phyloP scores from a whole-genome alignment of 1,140 invertebrate genomes.

The Riptortus pedestris region DNA sequence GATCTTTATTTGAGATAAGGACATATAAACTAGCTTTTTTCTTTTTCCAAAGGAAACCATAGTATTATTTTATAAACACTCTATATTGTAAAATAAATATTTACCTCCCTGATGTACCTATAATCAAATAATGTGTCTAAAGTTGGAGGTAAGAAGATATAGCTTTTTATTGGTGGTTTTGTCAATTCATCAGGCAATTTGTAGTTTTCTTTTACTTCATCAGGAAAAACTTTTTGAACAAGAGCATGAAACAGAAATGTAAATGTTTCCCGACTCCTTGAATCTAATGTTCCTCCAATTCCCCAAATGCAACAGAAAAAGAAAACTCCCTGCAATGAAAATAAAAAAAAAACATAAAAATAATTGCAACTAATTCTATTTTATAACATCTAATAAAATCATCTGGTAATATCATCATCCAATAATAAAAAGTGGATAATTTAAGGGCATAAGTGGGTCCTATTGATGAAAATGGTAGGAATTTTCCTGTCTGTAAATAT shows the following conservation, averaged over 20 bases:
- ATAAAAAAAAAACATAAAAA: constrained; percentile 28
- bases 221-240: constrained; percentile 63
- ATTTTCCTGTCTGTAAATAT: too few species aligned
- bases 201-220: constrained; percentile 42
- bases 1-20: too few species aligned
- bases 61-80: too few species aligned
- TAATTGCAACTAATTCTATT: too few species aligned
- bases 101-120: constrained; percentile 78
- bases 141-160: constrained; percentile 67
- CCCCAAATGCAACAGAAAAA: constrained; percentile 89
- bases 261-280: constrained; percentile 63
- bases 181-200: constrained; percentile 37
- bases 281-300: constrained; percentile 69
- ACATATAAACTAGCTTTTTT: too few species aligned
- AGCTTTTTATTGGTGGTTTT: constrained; percentile 53
- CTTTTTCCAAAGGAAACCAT: too few species aligned
- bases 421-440: too few species aligned
- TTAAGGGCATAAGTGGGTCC: too few species aligned
- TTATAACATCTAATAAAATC: too few species aligned
- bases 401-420: too few species aligned
- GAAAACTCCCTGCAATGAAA: constrained; percentile 86
- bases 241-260: constrained; percentile 68
- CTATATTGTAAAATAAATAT: too few species aligned
- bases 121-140: constrained; percentile 79
- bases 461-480: too few species aligned